Evolutionary conservation across 2,797 vertebrate species (phyloP).

Genomic region (Propithecus perrieri): DNA sequence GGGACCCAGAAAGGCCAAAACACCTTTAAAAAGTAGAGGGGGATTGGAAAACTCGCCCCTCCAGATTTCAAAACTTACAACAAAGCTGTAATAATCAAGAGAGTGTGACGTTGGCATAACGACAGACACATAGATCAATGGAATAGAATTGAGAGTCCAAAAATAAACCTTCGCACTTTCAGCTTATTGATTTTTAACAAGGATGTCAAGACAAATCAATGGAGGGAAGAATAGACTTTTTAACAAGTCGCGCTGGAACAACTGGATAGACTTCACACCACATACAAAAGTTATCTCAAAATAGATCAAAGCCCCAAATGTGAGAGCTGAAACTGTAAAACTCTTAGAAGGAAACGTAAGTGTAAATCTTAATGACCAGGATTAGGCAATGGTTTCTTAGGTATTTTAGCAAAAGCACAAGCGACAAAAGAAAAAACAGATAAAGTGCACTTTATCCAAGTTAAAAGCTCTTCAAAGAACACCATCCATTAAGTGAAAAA

Average conservation of each 20-base stretch:
- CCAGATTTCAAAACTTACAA: not conserved
- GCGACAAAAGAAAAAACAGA: not conserved
- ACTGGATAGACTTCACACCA: too few species aligned
- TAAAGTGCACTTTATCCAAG: not conserved
- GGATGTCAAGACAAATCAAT: not conserved
- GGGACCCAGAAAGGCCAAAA: not conserved
- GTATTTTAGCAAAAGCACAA: not conserved
- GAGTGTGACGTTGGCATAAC: accelerated
- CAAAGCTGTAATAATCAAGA: too few species aligned
- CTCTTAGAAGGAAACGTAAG: not conserved
- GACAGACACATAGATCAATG: not conserved
- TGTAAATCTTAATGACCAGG: not conserved
- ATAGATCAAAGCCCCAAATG: too few species aligned
- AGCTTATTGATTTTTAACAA: not conserved
- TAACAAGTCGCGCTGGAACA: not conserved
- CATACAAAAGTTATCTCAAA: not conserved
- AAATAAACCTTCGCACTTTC: not conserved
- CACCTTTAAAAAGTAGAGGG: not conserved
- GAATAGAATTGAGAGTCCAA: accelerated
- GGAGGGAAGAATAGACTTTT: not conserved
- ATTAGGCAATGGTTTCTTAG: not conserved
- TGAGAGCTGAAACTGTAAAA: not conserved
- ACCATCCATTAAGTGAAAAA: not conserved
- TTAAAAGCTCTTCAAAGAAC: not conserved
- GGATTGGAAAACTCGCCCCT: not conserved